A percentile compares a stretch with the other conserved stretches of the same genome.
Conservation (phyloP, 2,797 vertebrate species). For the Phrynocephalus guinanensis region DNA sequence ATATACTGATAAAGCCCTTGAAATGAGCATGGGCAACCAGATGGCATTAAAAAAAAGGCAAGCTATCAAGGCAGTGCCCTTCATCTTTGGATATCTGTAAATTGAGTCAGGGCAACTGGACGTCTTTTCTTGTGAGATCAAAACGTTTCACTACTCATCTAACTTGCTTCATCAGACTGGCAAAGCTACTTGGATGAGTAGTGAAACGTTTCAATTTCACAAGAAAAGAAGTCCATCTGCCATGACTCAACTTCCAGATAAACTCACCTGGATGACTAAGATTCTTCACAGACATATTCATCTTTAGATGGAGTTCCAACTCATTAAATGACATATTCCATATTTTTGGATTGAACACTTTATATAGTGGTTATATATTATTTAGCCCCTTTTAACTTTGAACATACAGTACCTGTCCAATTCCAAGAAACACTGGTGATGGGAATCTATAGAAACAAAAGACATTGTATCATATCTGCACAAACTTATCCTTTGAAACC, state of each 20-base stretch:
- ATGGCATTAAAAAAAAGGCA: background rate
- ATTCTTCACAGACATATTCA: too few relatives aligned
- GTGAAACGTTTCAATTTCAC: too few relatives aligned
- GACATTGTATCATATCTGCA: constrained; percentile 54
- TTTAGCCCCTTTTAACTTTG: constrained; percentile 31
- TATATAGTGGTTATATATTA: constrained; percentile 12
- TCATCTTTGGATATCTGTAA: background rate
- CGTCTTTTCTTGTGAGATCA: too few relatives aligned
- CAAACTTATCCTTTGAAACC: background rate
- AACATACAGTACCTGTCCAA: constrained; percentile 80
- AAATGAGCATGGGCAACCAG: background rate
- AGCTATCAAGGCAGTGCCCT: background rate
- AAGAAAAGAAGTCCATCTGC: too few relatives aligned
- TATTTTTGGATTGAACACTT: background rate
- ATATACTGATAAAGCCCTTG: background rate
- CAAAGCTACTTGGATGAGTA: too few relatives aligned
- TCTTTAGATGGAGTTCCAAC: background rate
- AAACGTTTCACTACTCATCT: too few relatives aligned
- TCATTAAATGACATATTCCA: background rate
- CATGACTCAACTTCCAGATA: too few relatives aligned
- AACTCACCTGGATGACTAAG: too few relatives aligned
- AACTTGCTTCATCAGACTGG: too few relatives aligned
- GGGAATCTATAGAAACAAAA: constrained; percentile 77
- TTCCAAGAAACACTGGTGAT: constrained; percentile 80
- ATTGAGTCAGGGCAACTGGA: too few relatives aligned